These are phyloP conservation scores for Dicyrtomina minuta DNA, from an alignment of 2,888 invertebrate genomes.

Conservation along the genomic window DNA sequence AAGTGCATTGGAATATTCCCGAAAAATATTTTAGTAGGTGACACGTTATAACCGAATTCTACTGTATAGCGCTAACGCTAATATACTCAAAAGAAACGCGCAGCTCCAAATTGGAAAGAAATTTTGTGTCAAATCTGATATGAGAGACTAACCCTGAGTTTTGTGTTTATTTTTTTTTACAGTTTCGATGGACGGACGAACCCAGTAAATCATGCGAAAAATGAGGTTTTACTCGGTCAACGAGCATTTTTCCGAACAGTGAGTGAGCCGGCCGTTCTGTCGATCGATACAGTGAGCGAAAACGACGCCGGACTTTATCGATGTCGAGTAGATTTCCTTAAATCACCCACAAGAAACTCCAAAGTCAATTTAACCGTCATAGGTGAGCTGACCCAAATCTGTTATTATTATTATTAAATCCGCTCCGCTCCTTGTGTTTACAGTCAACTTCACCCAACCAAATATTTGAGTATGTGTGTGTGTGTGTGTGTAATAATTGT, in stretches of 20 bases:
- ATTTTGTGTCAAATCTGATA: no score
- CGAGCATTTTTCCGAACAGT: conserved; percentile 54
- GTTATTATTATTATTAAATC: neutral
- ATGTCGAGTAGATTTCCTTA: conserved; percentile 55
- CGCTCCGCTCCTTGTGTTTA: neutral
- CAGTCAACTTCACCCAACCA: neutral
- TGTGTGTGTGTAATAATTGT: neutral
- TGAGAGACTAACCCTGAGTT: no score
- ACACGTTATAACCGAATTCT: no score
- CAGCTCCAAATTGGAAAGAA: no score
- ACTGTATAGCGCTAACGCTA: no score
- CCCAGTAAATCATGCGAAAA: conserved; percentile 53
- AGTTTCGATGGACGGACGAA: conserved; percentile 52
- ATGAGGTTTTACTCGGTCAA: conserved; percentile 54
- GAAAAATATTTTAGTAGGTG: no score
- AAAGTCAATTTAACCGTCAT: conserved; percentile 57
- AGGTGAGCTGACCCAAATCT: conserved; percentile 54
- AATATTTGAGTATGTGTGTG: neutral
- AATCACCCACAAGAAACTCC: conserved; percentile 57
- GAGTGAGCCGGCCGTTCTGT: conserved; percentile 53
- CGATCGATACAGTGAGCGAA: conserved; percentile 54
- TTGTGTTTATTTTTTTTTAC: conserved; percentile 32
- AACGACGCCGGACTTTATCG: conserved; percentile 56
- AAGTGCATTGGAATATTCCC: no score
- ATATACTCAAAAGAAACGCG: no score